Evolutionary conservation across 2,888 invertebrate genomes (phyloP).

Genomic region (Koerneria pararmatus): DNA sequence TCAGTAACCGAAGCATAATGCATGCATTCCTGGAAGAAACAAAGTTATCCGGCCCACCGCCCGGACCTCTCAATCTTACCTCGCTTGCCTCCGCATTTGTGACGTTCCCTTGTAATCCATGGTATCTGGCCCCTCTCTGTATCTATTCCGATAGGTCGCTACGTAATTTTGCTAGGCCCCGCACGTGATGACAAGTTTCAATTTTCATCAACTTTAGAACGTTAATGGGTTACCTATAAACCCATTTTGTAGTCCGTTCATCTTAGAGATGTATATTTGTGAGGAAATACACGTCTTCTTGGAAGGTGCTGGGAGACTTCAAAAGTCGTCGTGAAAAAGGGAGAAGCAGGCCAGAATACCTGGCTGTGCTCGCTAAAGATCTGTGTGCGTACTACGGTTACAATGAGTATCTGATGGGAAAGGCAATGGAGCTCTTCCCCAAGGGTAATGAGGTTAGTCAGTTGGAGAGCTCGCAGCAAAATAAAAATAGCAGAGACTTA

Average conservation of each 20-base stretch:
- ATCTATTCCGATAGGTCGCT: background rate
- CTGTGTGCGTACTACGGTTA: constrained; percentile 92
- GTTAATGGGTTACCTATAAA: no score
- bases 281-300: background rate
- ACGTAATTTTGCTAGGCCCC: no score
- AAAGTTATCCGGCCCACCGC: background rate
- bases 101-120: background rate
- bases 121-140: background rate
- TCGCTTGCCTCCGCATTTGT: background rate
- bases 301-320: constrained; percentile 49
- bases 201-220: no score
- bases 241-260: no score
- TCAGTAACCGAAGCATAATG: constrained; percentile 17
- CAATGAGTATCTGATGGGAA: constrained; percentile 88
- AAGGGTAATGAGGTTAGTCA: constrained; percentile 51
- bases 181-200: no score
- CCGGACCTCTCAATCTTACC: background rate
- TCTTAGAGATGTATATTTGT: no score
- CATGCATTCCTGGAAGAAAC: background rate
- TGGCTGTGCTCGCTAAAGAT: constrained; percentile 74
- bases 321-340: constrained; percentile 41
- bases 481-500: constrained; percentile 38
- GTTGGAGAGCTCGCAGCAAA: constrained; percentile 58
- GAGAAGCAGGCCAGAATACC: constrained; percentile 42
- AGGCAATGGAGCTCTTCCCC: constrained; percentile 83